phyloP scores from a whole-genome alignment of 2,888 invertebrate species.

The Caenorhabditis panamensis region DNA sequence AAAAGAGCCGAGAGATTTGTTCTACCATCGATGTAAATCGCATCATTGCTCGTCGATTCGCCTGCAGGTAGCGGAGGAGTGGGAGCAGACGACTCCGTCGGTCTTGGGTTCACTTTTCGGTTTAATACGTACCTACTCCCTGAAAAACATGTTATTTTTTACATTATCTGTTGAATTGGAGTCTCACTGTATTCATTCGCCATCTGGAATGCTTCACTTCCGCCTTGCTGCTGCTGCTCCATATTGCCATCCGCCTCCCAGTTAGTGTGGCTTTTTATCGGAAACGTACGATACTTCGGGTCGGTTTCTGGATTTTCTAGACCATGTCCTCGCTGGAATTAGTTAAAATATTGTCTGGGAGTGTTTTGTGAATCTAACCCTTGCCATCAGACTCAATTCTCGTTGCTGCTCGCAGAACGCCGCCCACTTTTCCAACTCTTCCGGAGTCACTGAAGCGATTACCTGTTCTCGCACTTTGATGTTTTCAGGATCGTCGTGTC shows the following conservation, averaged over 20 bases:
- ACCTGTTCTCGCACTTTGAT: not conserved
- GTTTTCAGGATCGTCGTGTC: slow-evolving; percentile 12
- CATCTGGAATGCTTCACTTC: slow-evolving; percentile 26
- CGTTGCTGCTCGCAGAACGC: slow-evolving; percentile 3
- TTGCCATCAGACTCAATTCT: slow-evolving; percentile 11
- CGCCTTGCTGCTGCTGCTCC: slow-evolving; percentile 7
- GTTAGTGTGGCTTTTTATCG: slow-evolving; percentile 2
- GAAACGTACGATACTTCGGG: slow-evolving; percentile 8
- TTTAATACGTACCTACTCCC: slow-evolving; percentile 36
- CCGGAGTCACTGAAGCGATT: slow-evolving; percentile 1
- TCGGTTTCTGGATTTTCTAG: not conserved
- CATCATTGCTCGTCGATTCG: not conserved
- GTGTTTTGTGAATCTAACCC: slow-evolving; percentile 1
- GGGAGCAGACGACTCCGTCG: not conserved
- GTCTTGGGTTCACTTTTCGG: not conserved
- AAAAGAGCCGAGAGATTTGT: not conserved
- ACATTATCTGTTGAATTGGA: not conserved
- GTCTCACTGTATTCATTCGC: slow-evolving; percentile 24
- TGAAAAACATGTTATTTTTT: not conserved
- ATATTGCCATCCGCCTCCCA: not conserved
- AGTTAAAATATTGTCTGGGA: not conserved
- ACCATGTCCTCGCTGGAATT: slow-evolving; percentile 4
- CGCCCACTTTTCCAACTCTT: slow-evolving; percentile 21
- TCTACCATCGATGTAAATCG: slow-evolving; percentile 30
- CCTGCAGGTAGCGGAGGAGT: not conserved